These are phyloP conservation scores for Perca fluviatilis DNA, from an alignment of 2,113 vertebrate genomes.

Conservation along the genomic window DNA sequence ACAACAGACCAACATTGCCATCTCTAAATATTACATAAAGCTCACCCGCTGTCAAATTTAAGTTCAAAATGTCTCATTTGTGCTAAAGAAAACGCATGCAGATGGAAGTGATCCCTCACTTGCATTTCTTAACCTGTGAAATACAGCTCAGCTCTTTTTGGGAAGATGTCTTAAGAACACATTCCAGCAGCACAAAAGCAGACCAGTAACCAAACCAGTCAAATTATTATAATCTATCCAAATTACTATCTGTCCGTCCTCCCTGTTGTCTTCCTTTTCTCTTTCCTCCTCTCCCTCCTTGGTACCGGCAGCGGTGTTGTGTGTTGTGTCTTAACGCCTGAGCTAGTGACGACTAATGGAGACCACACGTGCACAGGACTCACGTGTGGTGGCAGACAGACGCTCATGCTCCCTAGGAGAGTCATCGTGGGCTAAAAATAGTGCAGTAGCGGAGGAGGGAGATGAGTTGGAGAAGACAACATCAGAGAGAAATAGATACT, in stretches of 20 bases:
- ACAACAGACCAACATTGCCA: too few relatives aligned
- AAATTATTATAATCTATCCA: background rate
- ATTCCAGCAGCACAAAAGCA: background rate
- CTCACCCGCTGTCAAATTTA: background rate
- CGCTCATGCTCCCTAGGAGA: constrained; percentile 47
- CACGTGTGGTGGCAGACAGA: constrained; percentile 72
- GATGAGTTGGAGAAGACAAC: constrained; percentile 32
- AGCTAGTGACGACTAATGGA: constrained; percentile 21
- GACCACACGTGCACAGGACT: constrained; percentile 61
- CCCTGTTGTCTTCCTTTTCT: background rate
- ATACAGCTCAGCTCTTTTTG: background rate
- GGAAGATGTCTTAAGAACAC: background rate
- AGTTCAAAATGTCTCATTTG: constrained; percentile 1
- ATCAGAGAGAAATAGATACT: constrained; percentile 64
- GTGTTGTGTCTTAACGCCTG: constrained; percentile 31
- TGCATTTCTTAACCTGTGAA: background rate
- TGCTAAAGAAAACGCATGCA: background rate
- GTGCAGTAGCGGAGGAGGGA: constrained; percentile 7
- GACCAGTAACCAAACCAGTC: background rate
- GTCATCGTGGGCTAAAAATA: constrained; percentile 75
- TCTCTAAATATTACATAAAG: background rate
- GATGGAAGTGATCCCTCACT: background rate
- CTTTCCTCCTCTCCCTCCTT: background rate
- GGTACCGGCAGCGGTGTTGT: background rate
- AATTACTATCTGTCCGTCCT: background rate